Evolutionary conservation across 1,140 invertebrate genomes (phyloP).

Genomic region (Camponotus pennsylvanicus): DNA sequence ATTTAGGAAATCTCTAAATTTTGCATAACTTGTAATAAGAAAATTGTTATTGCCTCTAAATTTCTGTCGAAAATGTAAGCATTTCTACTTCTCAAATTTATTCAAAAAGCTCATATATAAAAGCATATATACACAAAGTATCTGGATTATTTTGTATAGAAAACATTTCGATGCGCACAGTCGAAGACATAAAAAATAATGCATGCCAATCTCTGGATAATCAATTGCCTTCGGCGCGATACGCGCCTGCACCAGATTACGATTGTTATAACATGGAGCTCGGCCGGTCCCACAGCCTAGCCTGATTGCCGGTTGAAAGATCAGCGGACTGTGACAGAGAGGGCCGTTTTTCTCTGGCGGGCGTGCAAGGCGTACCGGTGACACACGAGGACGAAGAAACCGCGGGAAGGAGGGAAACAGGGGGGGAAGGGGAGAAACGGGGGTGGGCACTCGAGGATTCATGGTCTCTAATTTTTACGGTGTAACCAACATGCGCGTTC

Average conservation of each 20-base stretch:
- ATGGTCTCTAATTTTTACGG: slow-evolving; percentile 86
- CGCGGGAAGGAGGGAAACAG: background rate
- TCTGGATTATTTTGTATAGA: background rate
- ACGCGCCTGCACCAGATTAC: slow-evolving; percentile 22
- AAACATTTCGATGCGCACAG: no score
- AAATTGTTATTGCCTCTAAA: background rate
- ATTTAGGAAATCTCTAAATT: background rate
- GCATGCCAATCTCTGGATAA: slow-evolving; percentile 4
- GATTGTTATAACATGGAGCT: slow-evolving; percentile 66
- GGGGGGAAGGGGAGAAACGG: slow-evolving; percentile 6
- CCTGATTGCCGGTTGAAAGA: slow-evolving; percentile 85
- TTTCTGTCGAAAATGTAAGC: background rate
- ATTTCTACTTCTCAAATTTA: background rate
- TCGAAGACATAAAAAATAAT: background rate
- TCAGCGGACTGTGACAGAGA: slow-evolving; percentile 83
- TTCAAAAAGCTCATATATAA: background rate
- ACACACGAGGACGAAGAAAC: slow-evolving; percentile 67
- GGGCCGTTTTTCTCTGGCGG: slow-evolving; percentile 80
- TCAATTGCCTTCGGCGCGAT: slow-evolving; percentile 12
- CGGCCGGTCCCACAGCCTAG: slow-evolving; percentile 82
- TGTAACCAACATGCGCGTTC: slow-evolving; percentile 79
- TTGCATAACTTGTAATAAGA: background rate
- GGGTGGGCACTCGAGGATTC: slow-evolving; percentile 76
- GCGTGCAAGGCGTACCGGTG: slow-evolving; percentile 72
- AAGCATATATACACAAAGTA: background rate